These are phyloP conservation scores for Nothoprocta perdicaria DNA, from an alignment of 2,113 vertebrate species.

Conservation along the genomic window DNA sequence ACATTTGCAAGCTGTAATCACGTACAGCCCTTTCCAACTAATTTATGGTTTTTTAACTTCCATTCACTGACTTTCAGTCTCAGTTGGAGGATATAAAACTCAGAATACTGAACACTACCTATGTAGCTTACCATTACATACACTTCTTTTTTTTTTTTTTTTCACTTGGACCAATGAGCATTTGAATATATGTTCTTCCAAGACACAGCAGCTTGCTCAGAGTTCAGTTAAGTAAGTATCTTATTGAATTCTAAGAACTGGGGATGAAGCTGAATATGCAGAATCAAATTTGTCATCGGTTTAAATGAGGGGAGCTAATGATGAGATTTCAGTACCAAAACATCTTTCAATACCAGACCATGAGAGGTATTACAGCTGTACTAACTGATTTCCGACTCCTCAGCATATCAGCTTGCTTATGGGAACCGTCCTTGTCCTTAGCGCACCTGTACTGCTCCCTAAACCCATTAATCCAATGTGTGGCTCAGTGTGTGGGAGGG, in stretches of 20 bases:
- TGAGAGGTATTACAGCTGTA: not conserved
- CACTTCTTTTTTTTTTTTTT: not conserved
- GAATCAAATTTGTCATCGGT: not conserved
- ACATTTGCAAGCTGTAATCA: not conserved
- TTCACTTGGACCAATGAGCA: not conserved
- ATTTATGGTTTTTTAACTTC: conserved; percentile 6
- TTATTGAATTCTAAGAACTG: not conserved
- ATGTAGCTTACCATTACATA: not conserved
- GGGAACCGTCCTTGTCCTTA: not conserved
- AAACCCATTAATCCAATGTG: not conserved
- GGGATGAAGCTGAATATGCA: not conserved
- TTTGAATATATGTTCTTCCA: not conserved
- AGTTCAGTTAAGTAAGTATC: not conserved
- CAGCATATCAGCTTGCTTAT: not conserved
- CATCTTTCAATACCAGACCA: not conserved
- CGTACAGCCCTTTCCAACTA: not conserved
- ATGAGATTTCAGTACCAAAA: not conserved
- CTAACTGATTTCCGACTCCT: not conserved
- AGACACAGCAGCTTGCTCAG: not conserved
- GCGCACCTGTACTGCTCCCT: not conserved
- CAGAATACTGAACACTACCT: not conserved
- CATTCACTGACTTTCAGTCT: not conserved
- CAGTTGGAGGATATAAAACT: not conserved
- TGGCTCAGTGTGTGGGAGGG: not conserved
- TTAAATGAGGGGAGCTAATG: not conserved